Base-by-base conservation (phyloP, 1,140 invertebrate species). In the Ips typographus region DNA sequence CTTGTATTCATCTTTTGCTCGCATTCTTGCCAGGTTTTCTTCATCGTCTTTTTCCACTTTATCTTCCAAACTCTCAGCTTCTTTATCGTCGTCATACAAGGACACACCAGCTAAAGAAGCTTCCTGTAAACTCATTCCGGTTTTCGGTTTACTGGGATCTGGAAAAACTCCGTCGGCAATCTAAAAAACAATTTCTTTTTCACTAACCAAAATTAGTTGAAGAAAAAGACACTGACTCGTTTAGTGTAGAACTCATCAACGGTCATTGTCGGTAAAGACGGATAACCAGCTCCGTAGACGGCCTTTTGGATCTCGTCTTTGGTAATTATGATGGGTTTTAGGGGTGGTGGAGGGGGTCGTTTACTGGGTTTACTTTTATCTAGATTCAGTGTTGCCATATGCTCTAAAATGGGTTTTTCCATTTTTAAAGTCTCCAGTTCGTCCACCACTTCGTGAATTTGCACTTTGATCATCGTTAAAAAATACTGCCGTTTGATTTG, bases 171-270 rank as follows among this genome's bases (percentile, higher is more conserved):
- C 94, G 57, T 93, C 90, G 64, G 60, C 72, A 6, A 70, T 56
- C 68, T 70, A 59, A 4, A 58, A 69, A 60, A 57, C 39, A 37
- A 47, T 56, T 49, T 3, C 44, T 49, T 49, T 49, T 49, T 49
- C 3, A 3, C 44, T 22, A 49, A 49, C 44, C 7, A 49, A 49
- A 8, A 22, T 49, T 1, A 2, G 2, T 49, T 49, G 7, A 49
- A 49, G 7, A 49, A 49, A 1, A 1, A 49, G 6, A 59, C n/a
- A 58, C 92, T 89, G 64, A 94, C 87, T 73, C 94, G 87, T 81
- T 97, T 86, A 56, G 97, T 90, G 81, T 97, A 98, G 83, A 98
- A 98, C 81, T 99, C 96, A 77, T 98, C 90, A 0, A 99, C 91
- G 0, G 94, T 95, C 82, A 96, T 84, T 1, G 93, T 89, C 1